Base-by-base conservation (phyloP, 1,140 invertebrate species). In the Odontomachus brunneus region DNA sequence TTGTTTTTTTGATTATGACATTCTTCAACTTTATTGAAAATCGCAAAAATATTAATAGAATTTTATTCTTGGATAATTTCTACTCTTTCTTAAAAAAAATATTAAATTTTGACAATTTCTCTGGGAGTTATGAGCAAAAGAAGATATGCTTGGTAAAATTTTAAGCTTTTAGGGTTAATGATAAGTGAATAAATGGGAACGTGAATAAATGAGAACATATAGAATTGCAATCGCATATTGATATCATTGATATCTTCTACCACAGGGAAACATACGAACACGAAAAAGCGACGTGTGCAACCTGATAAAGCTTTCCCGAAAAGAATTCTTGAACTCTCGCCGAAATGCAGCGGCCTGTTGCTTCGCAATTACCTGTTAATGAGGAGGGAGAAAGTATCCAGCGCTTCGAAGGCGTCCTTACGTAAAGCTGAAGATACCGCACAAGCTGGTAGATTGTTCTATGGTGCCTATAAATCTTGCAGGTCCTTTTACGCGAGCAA, bases 281-380 rank as follows among this genome's bases (percentile, higher is more conserved):
- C 11, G 0, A 26, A 53, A 51, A 24, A 49, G 11, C 49, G 5
- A 55, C 49, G 24, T 3, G 1, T 7, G 0, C 48, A 75, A n/a
- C 3, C 53, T 29, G 29, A 65, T 49, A 67, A 82, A 51, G n/a
- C 65, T 66, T 76, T 66, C 59, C 14, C 2, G 26, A 74, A 62
- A 62, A 51, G 2, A 51, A 24, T 74, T 33, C n/a, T 82, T 33
- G 26, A 71, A 51, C 1, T 72, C 24, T 84, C 57, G 15, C 53
- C 49, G 19, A 69, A 66, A 44, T 38, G n/a, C 1, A 81, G 65
- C 11, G 55, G 44, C 2, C 62, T 83, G 19, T 76, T 83, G 11
- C 49, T 87, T 55, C 71, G 74, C n/a, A 82, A 88, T 84, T 73
- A 84, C 38, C 53, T 88, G 59, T 76, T 55, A 17, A 82, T 24